These are phyloP conservation scores for Leptopilina boulardi DNA, from an alignment of 1,140 invertebrate species.

Conservation along the genomic window DNA sequence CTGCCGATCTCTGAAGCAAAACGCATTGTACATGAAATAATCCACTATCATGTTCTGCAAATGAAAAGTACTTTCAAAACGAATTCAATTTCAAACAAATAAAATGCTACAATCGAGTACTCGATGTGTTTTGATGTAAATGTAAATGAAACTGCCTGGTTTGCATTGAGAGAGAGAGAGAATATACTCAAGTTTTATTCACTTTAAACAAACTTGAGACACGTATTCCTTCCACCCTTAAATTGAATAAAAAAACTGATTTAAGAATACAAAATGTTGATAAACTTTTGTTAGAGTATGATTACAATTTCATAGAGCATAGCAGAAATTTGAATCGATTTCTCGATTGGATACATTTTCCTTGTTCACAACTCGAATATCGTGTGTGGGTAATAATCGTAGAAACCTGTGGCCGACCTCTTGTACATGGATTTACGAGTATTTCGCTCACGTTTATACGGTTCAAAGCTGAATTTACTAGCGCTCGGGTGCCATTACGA, in stretches of 20 bases:
- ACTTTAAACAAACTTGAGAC: background rate
- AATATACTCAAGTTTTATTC: background rate
- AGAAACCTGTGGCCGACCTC: slow-evolving; percentile 31
- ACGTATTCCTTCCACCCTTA: background rate
- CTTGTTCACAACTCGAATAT: slow-evolving; percentile 9
- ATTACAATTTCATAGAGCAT: too few species aligned
- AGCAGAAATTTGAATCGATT: background rate
- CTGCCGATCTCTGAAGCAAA: slow-evolving; percentile 62
- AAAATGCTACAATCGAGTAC: background rate
- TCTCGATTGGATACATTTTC: slow-evolving; percentile 17
- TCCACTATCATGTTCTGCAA: slow-evolving; percentile 48
- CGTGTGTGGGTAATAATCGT: slow-evolving; percentile 9
- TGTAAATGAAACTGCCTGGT: slow-evolving; percentile 1
- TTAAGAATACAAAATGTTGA: too few species aligned
- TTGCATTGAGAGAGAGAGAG: background rate
- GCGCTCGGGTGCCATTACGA: slow-evolving; percentile 33
- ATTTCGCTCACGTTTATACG: slow-evolving; percentile 24
- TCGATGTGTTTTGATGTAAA: slow-evolving; percentile 8
- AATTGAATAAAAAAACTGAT: background rate
- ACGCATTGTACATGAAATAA: slow-evolving; percentile 57
- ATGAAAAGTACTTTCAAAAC: slow-evolving; percentile 22
- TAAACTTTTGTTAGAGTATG: background rate
- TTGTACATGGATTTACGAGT: slow-evolving; percentile 31
- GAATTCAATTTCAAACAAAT: slow-evolving; percentile 28
- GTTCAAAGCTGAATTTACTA: slow-evolving; percentile 40